phyloP scores from a whole-genome alignment of 1,140 invertebrate genomes.

The Caenorhabditis latens region DNA sequence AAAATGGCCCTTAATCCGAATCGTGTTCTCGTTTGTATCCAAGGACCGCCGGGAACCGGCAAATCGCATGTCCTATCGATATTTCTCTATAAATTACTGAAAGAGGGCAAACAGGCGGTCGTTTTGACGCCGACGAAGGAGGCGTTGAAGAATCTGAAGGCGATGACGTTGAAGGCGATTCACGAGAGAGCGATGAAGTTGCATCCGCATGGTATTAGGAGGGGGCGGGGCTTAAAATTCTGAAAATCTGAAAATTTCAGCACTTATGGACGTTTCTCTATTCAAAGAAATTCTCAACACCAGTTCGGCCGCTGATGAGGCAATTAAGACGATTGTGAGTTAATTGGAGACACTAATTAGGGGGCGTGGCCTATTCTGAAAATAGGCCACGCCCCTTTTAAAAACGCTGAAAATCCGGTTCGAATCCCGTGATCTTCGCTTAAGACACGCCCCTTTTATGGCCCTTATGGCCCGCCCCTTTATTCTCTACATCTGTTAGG shows the following conservation, averaged over 20 bases:
- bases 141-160: background rate
- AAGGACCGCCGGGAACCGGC: conserved; percentile 23
- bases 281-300: background rate
- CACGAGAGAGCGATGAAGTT: background rate
- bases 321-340: too few relatives aligned
- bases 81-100: background rate
- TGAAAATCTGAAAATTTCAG: background rate
- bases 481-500: background rate
- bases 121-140: background rate
- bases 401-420: too few relatives aligned
- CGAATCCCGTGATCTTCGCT: too few relatives aligned
- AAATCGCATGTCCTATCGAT: background rate
- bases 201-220: background rate
- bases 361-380: background rate
- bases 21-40: background rate
- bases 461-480: too few relatives aligned
- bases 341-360: too few relatives aligned
- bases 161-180: background rate
- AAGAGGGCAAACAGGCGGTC: background rate
- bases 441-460: too few relatives aligned
- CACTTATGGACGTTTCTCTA: background rate
- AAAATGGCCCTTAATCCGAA: conserved; percentile 3
- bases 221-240: too few relatives aligned
- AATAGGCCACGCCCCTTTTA: background rate
- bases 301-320: background rate